Evolutionary conservation across 2,797 vertebrate genomes (phyloP), one percentile per base, ranked within the genome.

Genomic region (Pogonophryne albipinna): DNA sequence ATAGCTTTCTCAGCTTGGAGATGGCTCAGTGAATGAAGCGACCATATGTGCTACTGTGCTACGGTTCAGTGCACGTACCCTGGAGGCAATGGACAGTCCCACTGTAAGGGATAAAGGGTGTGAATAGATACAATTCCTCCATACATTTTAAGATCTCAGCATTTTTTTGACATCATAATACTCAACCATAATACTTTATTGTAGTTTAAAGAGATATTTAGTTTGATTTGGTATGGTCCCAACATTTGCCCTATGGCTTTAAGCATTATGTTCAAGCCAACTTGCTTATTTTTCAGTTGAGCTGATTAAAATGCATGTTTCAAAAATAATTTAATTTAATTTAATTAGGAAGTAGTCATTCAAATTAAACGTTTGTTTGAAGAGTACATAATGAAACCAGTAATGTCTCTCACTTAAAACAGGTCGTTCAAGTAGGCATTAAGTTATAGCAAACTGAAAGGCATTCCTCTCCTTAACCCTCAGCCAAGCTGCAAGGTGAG

Each of bases 401-500:
- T 12, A n/a, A 17, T 10, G 65, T 20, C 0, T 81, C 52, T 10
- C 6, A 53, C 41, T 63, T 31, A 11, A 82, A 91, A 91, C 89
- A 81, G 87, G 89, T 91, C 74, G 46, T 62, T 72, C 87, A 76
- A 65, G 81, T 84, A 49, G 38, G 80, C 63, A 58, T 81, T 73
- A 76, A 76, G 44, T 77, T 9, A n/a, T 0, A 31, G 50, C 27
- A 14, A 71, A 42, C 38, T 51, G 60, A 71, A 58, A 83, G 44
- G 83, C 79, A 86, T 85, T 45, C 65, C 42, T 78, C n/a, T 73
- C 41, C 76, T 49, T 5, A 10, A 53, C 75, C 1, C 64, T 66
- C 17, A 49, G 77, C 59, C 71, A 44, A 58, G 74, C 70, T 73
- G 87, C 78, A 87, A 87, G 87, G 84, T 90, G 89, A 87, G 82